Conservation (phyloP, 2,113 vertebrate genomes). For the Rhea pennata region DNA sequence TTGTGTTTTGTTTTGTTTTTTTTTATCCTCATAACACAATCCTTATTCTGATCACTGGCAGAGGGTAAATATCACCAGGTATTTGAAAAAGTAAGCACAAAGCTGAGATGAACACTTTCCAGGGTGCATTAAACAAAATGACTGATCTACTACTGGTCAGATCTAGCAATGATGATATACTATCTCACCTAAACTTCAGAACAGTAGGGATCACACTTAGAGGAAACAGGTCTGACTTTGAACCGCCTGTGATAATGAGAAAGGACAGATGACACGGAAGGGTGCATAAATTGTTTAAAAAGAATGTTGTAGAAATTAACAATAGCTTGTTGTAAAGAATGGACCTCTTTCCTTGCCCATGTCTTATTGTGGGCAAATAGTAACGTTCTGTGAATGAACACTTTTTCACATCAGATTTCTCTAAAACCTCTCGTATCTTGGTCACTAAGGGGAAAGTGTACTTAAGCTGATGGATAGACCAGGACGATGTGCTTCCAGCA, state of each 20-base stretch:
- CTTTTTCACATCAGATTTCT: neutral
- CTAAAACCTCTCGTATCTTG: neutral
- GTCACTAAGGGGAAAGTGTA: neutral
- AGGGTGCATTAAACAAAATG: constrained; percentile 76
- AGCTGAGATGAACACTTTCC: neutral
- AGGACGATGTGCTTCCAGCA: neutral
- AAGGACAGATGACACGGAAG: neutral
- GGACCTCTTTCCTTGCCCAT: neutral
- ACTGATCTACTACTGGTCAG: constrained; percentile 78
- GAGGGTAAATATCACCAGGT: too few relatives aligned
- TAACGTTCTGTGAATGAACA: neutral
- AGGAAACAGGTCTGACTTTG: neutral
- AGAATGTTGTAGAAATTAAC: neutral
- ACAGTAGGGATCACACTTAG: neutral
- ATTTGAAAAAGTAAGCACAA: too few relatives aligned
- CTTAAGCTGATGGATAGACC: neutral
- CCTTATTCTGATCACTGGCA: neutral
- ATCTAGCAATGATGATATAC: constrained; percentile 71
- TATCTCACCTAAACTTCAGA: constrained; percentile 4
- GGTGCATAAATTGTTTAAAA: neutral
- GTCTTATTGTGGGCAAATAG: neutral
- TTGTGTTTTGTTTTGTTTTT: too few relatives aligned
- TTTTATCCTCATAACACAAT: neutral
- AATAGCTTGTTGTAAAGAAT: neutral
- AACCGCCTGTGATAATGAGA: neutral